A percentile compares a stretch with the other conserved stretches of the same genome.
These are phyloP conservation scores for Sebastes glaucus DNA, from an alignment of 2,797 vertebrate species.

Conservation along the genomic window DNA sequence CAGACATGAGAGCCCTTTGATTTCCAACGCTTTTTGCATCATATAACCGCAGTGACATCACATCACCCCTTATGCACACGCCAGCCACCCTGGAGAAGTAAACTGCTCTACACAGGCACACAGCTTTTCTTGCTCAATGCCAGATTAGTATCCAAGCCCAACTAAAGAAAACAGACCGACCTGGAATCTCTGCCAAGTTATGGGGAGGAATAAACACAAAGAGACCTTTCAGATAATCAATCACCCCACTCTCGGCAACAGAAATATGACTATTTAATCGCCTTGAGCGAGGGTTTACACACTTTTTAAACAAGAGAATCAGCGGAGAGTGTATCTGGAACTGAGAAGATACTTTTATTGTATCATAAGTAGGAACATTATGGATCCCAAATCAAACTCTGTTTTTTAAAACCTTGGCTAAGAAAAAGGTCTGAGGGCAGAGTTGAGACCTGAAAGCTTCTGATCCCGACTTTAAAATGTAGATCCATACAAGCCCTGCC, in stretches of 20 bases:
- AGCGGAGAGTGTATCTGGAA: not conserved
- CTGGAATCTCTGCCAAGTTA: slow-evolving; percentile 19
- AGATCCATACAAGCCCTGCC: not conserved
- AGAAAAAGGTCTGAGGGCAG: not conserved
- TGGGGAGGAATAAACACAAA: slow-evolving; percentile 24
- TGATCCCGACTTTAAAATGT: not conserved
- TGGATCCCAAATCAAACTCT: not conserved
- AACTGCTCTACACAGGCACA: not conserved
- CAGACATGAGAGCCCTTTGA: not conserved
- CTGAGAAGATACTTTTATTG: not conserved
- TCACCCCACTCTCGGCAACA: not conserved
- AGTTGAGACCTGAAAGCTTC: not conserved
- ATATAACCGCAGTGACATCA: not conserved
- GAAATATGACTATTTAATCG: slow-evolving; percentile 6
- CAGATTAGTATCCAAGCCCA: slow-evolving; percentile 36
- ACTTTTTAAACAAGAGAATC: not conserved
- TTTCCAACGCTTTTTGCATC: not conserved
- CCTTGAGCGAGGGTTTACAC: not conserved
- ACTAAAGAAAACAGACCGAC: slow-evolving; percentile 7
- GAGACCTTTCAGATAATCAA: slow-evolving; percentile 45
- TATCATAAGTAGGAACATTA: not conserved
- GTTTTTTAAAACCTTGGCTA: not conserved
- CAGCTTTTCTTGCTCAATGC: slow-evolving; percentile 5
- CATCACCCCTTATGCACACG: not conserved
- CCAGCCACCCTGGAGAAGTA: not conserved